Percentiles rank a stretch among this genome's conserved stretches.
Evolutionary conservation across 2,113 vertebrate species (phyloP).

Genomic region (Chrysochloris asiatica): DNA sequence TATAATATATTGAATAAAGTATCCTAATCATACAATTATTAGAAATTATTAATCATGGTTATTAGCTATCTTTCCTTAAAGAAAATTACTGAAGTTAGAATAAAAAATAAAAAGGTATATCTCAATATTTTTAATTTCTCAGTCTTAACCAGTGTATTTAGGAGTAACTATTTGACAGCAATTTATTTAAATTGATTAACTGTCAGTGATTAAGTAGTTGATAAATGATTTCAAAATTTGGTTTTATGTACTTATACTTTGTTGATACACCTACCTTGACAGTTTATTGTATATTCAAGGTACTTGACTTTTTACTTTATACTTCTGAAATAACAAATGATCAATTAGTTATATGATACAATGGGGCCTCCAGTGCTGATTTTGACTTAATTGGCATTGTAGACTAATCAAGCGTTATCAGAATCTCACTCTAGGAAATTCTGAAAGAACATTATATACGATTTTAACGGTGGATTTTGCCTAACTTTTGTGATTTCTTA

Average conservation of each 20-base stretch:
- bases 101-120: background rate
- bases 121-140: too few relatives aligned
- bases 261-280: background rate
- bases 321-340: background rate
- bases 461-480: conserved; percentile 41
- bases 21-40: conserved; percentile 41
- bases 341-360: background rate
- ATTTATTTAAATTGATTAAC: conserved; percentile 7
- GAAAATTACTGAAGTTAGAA: conserved; percentile 7
- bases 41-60: conserved; percentile 25
- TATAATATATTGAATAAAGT: background rate
- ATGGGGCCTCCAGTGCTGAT: background rate
- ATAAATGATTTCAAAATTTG: conserved; percentile 37
- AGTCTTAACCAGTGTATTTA: too few relatives aligned
- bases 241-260: conserved; percentile 2
- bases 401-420: background rate
- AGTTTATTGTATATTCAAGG: conserved; percentile 34
- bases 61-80: conserved; percentile 48
- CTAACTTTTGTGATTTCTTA: conserved; percentile 55
- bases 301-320: conserved; percentile 26
- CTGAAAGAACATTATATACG: background rate
- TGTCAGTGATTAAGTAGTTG: conserved; percentile 26
- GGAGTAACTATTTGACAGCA: conserved; percentile 12
- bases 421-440: background rate
- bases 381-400: conserved; percentile 28